These are phyloP conservation scores for Saguinus midas DNA, from an alignment of 2,113 vertebrate species.

Conservation along the genomic window DNA sequence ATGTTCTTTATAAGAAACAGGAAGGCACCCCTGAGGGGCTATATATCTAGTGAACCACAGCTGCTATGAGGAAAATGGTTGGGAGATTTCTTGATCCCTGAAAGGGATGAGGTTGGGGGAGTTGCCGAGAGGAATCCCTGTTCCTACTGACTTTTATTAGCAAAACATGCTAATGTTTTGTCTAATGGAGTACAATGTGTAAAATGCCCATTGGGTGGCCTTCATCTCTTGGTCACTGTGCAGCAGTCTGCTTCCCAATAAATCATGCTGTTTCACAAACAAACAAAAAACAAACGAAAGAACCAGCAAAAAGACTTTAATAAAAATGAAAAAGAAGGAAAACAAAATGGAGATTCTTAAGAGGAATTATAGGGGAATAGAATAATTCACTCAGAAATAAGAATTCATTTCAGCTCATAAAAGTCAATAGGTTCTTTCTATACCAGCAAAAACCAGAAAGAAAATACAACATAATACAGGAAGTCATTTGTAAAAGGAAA, in stretches of 20 bases:
- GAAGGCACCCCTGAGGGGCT: constrained; percentile 98
- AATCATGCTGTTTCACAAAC: constrained; percentile 70
- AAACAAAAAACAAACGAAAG: no score
- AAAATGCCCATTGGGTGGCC: neutral
- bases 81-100: neutral
- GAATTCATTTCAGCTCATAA: neutral
- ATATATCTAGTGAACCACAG: constrained; percentile 81
- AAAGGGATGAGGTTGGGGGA: neutral
- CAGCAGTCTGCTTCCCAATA: constrained; percentile 76
- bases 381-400: neutral
- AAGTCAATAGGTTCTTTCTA: neutral
- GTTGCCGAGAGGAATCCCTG: neutral
- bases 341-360: neutral
- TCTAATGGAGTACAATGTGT: neutral
- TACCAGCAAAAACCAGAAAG: neutral
- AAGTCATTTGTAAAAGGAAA: neutral
- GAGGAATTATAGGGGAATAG: neutral
- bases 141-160: neutral
- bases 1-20: constrained; percentile 98
- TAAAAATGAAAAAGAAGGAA: neutral
- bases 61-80: neutral
- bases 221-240: constrained; percentile 30
- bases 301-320: neutral
- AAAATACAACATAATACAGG: neutral
- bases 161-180: neutral